Evolutionary conservation across 2,888 invertebrate species (phyloP).

Genomic region (Azorinus chamasolen): DNA sequence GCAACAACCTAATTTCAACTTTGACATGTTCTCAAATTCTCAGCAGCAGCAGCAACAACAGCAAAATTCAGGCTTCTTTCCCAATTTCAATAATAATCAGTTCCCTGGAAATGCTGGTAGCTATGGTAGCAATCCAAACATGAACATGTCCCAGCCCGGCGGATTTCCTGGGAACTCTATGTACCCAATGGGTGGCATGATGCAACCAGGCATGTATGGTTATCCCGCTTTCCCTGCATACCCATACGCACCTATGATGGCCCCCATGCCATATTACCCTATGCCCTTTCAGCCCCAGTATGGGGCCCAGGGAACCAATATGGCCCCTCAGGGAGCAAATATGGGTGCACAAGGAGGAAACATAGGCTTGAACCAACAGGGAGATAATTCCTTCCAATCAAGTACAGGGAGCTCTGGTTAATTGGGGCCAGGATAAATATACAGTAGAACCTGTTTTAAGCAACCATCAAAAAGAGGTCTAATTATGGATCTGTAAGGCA

Average conservation of each 20-base stretch:
- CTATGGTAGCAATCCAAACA: slow-evolving; percentile 49
- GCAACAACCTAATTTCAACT: slow-evolving; percentile 34
- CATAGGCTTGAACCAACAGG: slow-evolving; percentile 31
- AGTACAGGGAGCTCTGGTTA: slow-evolving; percentile 18
- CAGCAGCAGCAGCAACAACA: slow-evolving; percentile 36
- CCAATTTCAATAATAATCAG: slow-evolving; percentile 47
- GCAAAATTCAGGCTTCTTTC: slow-evolving; percentile 34
- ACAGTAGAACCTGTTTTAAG: too few relatives aligned
- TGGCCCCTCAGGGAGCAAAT: neutral
- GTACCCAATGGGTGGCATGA: slow-evolving; percentile 71
- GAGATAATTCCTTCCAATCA: slow-evolving; percentile 38
- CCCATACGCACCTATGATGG: slow-evolving; percentile 55
- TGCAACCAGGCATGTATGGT: slow-evolving; percentile 70
- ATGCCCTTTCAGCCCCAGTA: slow-evolving; percentile 64
- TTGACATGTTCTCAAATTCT: slow-evolving; percentile 55
- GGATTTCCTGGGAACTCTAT: slow-evolving; percentile 56
- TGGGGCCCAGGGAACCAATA: slow-evolving; percentile 34
- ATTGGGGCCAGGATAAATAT: too few relatives aligned
- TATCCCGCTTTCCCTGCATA: slow-evolving; percentile 62
- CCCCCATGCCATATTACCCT: slow-evolving; percentile 59
- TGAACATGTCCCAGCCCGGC: slow-evolving; percentile 52
- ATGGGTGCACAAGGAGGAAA: slow-evolving; percentile 17
- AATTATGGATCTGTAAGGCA: too few relatives aligned
- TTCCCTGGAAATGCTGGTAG: slow-evolving; percentile 31
- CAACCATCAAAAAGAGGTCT: too few relatives aligned